A percentile compares a stretch with the other conserved stretches of the same genome.
Conservation (phyloP, 2,888 invertebrate genomes). For the Vesta saturnalis region DNA sequence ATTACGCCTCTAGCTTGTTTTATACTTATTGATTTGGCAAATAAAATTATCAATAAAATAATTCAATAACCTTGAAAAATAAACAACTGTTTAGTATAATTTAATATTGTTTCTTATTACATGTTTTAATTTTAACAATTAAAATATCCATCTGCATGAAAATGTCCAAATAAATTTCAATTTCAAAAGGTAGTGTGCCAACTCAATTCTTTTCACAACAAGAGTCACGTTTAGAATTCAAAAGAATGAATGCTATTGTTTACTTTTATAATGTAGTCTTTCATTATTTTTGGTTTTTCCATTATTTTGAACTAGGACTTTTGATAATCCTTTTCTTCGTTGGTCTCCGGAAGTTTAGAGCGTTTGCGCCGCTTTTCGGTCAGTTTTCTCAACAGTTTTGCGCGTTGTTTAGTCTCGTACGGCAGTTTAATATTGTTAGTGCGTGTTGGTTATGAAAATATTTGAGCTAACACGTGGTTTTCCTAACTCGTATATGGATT, state of each 20-base stretch:
- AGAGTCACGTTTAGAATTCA: background rate
- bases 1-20: too few relatives aligned
- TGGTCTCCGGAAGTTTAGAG: constrained; percentile 23
- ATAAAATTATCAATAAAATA: too few relatives aligned
- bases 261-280: background rate
- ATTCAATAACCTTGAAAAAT: too few relatives aligned
- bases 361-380: constrained; percentile 28
- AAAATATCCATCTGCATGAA: too few relatives aligned
- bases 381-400: constrained; percentile 25
- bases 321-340: constrained; percentile 34
- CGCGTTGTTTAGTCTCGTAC: constrained; percentile 34
- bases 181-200: background rate
- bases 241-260: background rate
- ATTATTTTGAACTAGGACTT: constrained; percentile 30
- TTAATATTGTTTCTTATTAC: too few relatives aligned
- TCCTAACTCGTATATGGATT: constrained; percentile 17
- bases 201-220: background rate
- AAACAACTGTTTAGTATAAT: too few relatives aligned
- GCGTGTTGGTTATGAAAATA: constrained; percentile 28
- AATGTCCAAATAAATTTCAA: constrained; percentile 2
- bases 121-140: too few relatives aligned
- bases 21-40: too few relatives aligned
- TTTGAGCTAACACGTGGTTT: constrained; percentile 30
- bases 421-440: constrained; percentile 34
- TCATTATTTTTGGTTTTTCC: constrained; percentile 10